Conservation (phyloP, 2,113 vertebrate genomes). For the Pogona vitticeps region DNA sequence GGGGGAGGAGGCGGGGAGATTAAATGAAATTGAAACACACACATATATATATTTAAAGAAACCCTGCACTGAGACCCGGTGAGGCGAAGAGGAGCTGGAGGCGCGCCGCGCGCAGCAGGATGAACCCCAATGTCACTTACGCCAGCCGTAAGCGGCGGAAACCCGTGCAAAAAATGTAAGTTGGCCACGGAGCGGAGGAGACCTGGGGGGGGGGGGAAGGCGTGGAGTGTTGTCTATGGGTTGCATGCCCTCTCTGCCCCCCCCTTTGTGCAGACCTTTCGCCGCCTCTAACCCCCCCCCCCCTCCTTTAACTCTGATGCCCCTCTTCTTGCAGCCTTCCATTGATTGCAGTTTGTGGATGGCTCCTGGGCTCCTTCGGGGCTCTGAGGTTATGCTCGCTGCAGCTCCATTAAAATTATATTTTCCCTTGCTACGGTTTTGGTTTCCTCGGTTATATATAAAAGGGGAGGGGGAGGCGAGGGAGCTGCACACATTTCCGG, state of each 20-base stretch:
- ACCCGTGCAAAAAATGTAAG: slow-evolving; percentile 85
- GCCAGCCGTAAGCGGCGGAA: slow-evolving; percentile 87
- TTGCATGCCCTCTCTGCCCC: neutral
- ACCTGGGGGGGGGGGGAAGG: neutral
- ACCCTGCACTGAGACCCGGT: neutral
- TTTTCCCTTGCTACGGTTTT: neutral
- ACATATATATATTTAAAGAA: too few species aligned
- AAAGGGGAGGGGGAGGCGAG: too few species aligned
- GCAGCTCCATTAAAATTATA: too few species aligned
- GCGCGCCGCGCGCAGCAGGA: slow-evolving; percentile 57
- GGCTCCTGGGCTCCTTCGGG: too few species aligned
- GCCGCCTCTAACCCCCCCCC: neutral
- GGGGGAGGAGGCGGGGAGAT: too few species aligned
- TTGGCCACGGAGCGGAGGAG: neutral
- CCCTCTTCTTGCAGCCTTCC: too few species aligned
- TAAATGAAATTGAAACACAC: too few species aligned
- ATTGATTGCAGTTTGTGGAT: too few species aligned
- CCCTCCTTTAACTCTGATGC: neutral
- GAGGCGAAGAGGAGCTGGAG: slow-evolving; percentile 10
- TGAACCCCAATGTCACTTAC: slow-evolving; percentile 80
- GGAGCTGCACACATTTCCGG: neutral
- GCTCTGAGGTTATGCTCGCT: too few species aligned
- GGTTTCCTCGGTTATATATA: too few species aligned
- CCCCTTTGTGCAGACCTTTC: neutral
- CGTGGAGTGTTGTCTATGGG: too few species aligned